A percentile compares a stretch with the other conserved stretches of the same genome.
Evolutionary conservation across 2,797 vertebrate species (phyloP).

Genomic region (Microhierax caerulescens): DNA sequence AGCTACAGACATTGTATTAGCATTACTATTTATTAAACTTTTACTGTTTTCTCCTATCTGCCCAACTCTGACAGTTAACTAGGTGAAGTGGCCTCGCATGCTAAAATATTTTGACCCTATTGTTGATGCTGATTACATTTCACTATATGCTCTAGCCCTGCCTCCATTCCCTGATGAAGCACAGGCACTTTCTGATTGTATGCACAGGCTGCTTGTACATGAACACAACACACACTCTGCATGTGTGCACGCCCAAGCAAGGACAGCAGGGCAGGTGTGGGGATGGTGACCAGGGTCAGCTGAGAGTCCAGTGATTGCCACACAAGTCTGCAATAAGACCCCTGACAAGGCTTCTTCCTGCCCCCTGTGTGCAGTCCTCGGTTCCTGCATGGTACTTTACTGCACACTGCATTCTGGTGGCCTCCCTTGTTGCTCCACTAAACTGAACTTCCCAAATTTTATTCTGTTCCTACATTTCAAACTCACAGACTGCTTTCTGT

Average conservation of each 20-base stretch:
- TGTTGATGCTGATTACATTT: background rate
- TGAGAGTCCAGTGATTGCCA: background rate
- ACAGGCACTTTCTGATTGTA: background rate
- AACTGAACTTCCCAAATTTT: background rate
- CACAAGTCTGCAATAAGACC: background rate
- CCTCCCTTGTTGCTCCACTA: background rate
- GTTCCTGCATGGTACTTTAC: background rate
- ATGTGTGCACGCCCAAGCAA: rapidly evolving
- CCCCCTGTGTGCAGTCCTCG: background rate
- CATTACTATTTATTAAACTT: background rate
- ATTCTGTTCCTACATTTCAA: background rate
- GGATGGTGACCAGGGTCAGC: background rate
- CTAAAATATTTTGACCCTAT: background rate
- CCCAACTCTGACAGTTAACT: background rate
- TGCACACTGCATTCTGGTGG: background rate
- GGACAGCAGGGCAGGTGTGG: background rate
- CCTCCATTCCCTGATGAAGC: background rate
- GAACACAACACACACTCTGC: rapidly evolving
- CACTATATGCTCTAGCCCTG: background rate
- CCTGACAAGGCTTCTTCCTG: background rate
- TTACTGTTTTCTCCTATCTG: background rate
- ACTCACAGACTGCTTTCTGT: background rate
- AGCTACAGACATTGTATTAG: background rate
- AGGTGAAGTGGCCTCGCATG: background rate
- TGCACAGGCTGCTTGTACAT: background rate